These are phyloP conservation scores for Labrus mixtus DNA, from an alignment of 2,113 vertebrate genomes.

Conservation along the genomic window DNA sequence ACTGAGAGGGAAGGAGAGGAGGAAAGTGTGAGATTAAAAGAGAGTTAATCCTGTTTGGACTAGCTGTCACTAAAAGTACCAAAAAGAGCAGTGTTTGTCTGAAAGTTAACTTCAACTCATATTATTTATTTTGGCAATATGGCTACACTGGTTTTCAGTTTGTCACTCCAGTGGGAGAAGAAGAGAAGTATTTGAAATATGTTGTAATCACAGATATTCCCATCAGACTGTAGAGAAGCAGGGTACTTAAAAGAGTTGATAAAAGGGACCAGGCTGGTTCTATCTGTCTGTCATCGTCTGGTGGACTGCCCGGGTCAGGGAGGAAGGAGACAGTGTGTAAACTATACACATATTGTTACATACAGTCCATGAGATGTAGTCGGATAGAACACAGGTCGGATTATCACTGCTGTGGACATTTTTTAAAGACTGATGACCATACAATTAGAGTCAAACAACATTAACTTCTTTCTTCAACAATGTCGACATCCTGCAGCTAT, in stretches of 20 bases:
- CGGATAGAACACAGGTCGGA: neutral
- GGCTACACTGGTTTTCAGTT: neutral
- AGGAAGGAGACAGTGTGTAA: too few relatives aligned
- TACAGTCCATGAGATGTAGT: too few relatives aligned
- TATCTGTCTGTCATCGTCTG: slow-evolving; percentile 15
- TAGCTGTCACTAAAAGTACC: neutral
- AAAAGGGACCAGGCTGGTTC: slow-evolving; percentile 12
- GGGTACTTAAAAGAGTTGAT: slow-evolving; percentile 16
- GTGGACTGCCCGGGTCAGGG: neutral
- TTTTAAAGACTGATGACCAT: neutral
- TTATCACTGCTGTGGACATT: neutral
- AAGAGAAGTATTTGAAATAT: slow-evolving; percentile 14
- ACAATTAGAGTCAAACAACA: neutral
- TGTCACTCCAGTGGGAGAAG: neutral
- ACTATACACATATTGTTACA: too few relatives aligned
- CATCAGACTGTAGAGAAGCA: slow-evolving; percentile 1
- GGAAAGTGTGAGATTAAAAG: neutral
- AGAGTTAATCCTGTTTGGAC: neutral
- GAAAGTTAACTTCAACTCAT: neutral
- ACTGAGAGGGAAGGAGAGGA: neutral
- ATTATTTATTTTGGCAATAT: neutral
- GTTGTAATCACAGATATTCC: slow-evolving; percentile 28
- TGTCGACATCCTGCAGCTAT: neutral
- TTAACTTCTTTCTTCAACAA: neutral
- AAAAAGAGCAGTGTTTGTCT: neutral